Evolutionary conservation across 2,797 vertebrate species (phyloP), one percentile per base, ranked within the genome.

Genomic region (Neopelma chrysocephalum): DNA sequence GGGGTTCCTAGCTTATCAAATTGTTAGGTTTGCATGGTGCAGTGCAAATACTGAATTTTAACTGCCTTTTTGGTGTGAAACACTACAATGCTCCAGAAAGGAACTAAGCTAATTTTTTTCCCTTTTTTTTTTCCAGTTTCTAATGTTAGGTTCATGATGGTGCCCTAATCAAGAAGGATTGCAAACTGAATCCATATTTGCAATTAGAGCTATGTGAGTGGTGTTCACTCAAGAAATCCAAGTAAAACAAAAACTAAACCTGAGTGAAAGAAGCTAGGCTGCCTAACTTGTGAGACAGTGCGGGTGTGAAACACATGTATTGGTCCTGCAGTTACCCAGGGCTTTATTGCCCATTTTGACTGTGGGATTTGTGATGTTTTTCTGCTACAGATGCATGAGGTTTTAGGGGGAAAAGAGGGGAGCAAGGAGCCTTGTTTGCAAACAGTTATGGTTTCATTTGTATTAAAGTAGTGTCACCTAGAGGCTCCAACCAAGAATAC

Each of bases 381-480:
- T 48, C 38, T 38, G 4, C 48, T 84, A 40, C 51, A 61, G 32
- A 20, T 12, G 2, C 32, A 7, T 77, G 51, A 54, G 31, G 11
- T 68, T 86, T 77, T 43, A 27, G 17, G 10, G 40, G 8, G 1
- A 8, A 42, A 42, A 73, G 58, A 79, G 27, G 13, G 47, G 73
- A 91, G 50, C 50, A 42, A 78, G 58, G 38, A 76, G 20, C 56
- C 70, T 90, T 79, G 73, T 82, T 84, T 87, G 70, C 70, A 65
- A 60, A 45, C 34, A 7, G 20, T 78, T 85, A 16, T 21, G 29
- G 6, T 91, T 80, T 90, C 4, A 60, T 95, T 96, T 91, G 70
- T 61, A 94, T 96, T 96, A 93, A 93, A 82, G 92, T 96, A 70
- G 87, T 94, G 95, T 96, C 94, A 96, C 80, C 89, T 93, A 94